Conservation (phyloP, 1,140 invertebrate species). For the Drosophila ohnishii region DNA sequence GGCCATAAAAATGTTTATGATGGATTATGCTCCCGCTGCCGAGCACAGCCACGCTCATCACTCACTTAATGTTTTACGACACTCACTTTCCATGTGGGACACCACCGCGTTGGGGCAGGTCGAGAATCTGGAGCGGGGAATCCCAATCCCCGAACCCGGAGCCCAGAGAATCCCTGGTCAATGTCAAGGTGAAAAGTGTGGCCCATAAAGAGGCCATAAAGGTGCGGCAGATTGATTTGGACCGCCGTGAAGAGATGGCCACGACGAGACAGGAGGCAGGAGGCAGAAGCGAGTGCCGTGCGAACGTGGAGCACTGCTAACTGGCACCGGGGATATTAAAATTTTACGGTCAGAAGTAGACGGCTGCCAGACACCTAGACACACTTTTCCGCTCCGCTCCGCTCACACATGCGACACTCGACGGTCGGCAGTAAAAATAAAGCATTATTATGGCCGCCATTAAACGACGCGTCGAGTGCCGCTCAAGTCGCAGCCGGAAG, state of each 20-base stretch:
- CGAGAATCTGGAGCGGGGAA: constrained; percentile 15
- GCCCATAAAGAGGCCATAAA: constrained; percentile 75
- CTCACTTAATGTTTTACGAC: constrained; percentile 74
- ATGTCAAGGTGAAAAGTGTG: constrained; percentile 80
- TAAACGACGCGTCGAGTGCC: constrained; percentile 65
- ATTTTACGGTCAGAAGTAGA: constrained; percentile 75
- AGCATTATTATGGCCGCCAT: constrained; percentile 78
- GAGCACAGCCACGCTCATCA: constrained; percentile 27
- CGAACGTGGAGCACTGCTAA: constrained; percentile 29
- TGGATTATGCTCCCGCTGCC: constrained; percentile 70
- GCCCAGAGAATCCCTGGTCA: constrained; percentile 40
- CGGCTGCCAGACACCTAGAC: constrained; percentile 71
- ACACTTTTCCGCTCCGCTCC: constrained; percentile 47
- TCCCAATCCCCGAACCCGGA: not conserved
- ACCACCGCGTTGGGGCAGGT: constrained; percentile 65
- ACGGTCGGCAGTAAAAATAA: constrained; percentile 67
- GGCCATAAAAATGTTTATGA: constrained; percentile 80
- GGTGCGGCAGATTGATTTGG: constrained; percentile 74
- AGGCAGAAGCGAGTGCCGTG: not conserved
- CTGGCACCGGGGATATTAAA: constrained; percentile 62
- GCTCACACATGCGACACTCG: constrained; percentile 58
- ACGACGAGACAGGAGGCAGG: not conserved
- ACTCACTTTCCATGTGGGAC: constrained; percentile 74
- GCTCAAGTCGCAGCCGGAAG: constrained; percentile 67
- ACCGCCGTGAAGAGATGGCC: constrained; percentile 30